Conservation (phyloP, 1,140 invertebrate species). For the Littorina saxatilis region DNA sequence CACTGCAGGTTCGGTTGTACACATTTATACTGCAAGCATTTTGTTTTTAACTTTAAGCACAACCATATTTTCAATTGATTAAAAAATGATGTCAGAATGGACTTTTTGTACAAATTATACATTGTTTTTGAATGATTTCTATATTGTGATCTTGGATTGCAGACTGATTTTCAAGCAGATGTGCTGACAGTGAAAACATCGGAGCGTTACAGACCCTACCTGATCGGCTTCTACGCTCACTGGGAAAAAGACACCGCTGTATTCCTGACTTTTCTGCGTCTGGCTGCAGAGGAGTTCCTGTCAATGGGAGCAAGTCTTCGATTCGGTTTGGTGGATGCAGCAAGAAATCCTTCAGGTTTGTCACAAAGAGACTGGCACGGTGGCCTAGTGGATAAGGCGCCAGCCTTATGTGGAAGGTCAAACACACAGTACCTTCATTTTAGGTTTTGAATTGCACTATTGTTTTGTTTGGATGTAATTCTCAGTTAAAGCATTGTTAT, state of each 20-base stretch:
- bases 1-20: too few species aligned
- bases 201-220: slow-evolving; percentile 7
- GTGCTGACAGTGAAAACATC: background rate
- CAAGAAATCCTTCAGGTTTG: background rate
- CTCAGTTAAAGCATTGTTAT: background rate
- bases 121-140: too few species aligned
- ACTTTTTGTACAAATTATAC: too few species aligned
- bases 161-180: background rate
- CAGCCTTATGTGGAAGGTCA: background rate
- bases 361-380: too few species aligned
- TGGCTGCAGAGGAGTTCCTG: background rate
- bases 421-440: too few species aligned
- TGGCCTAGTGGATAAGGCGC: too few species aligned
- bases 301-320: background rate
- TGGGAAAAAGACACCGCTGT: slow-evolving; percentile 6
- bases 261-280: slow-evolving; percentile 6
- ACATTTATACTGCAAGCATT: too few species aligned
- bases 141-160: too few species aligned
- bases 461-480: background rate
- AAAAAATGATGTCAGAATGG: too few species aligned
- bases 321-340: background rate
- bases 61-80: too few species aligned
- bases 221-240: slow-evolving; percentile 13
- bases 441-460: background rate
- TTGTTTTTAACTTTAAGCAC: too few species aligned